These are phyloP conservation scores for Prosopocoilus inquinatus DNA, from an alignment of 2,888 invertebrate species.

Conservation along the genomic window DNA sequence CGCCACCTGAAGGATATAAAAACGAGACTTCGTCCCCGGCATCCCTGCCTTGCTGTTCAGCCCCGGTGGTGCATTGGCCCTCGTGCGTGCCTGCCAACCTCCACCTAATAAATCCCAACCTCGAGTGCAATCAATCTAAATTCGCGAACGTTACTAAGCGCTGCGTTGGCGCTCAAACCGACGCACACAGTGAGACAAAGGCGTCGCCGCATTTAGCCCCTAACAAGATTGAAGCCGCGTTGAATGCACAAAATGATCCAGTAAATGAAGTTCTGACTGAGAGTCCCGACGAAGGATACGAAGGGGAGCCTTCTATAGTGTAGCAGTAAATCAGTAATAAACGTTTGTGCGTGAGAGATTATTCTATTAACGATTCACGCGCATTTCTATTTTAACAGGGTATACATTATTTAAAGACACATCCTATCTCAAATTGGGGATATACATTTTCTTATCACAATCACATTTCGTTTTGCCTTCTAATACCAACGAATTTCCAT, in stretches of 20 bases:
- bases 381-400: neutral
- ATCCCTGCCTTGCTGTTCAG: slow-evolving; percentile 35
- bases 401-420: neutral
- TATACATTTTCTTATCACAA: too few species aligned
- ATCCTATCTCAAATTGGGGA: too few species aligned
- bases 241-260: slow-evolving; percentile 18
- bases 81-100: slow-evolving; percentile 52
- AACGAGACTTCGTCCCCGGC: slow-evolving; percentile 29
- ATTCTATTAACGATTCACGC: neutral
- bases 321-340: slow-evolving; percentile 7
- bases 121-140: slow-evolving; percentile 16
- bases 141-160: slow-evolving; percentile 36
- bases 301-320: slow-evolving; percentile 56
- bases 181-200: slow-evolving; percentile 27
- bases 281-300: slow-evolving; percentile 86
- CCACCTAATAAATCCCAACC: slow-evolving; percentile 34
- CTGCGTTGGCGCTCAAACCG: slow-evolving; percentile 63
- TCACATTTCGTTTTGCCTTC: too few species aligned
- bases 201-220: slow-evolving; percentile 18
- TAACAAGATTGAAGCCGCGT: slow-evolving; percentile 28
- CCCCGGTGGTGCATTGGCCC: slow-evolving; percentile 51
- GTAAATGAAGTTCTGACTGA: slow-evolving; percentile 56
- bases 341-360: neutral
- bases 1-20: slow-evolving; percentile 29
- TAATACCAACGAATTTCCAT: too few species aligned